Base-by-base conservation (phyloP, 2,888 invertebrate species). In the Dioctria rufipes region DNA sequence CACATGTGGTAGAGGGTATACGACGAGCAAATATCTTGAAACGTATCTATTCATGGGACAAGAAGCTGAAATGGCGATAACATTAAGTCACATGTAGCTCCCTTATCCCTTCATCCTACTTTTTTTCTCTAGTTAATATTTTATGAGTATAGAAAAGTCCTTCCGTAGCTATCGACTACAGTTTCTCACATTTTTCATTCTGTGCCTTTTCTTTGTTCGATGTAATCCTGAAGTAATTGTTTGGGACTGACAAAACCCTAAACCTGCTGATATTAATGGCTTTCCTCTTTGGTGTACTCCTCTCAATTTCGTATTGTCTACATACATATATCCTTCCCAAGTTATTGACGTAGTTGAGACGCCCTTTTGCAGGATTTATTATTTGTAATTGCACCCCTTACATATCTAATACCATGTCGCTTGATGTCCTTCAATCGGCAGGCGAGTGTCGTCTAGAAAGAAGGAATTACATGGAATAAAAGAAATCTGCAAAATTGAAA, bases 161-260 rank as follows among this genome's bases (percentile, higher is more conserved):
- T 11, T 63, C 77, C 61, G 46, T 61, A 77, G 67, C 58, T 25
- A 43, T 79, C 54, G 66, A 58, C n/a, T 79, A 67, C 78, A 79
- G 67, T 79, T 79, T 43, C 54, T 79, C 78, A 79, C 78, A 79
- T 79, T 79, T 79, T 79, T 79, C 78, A 79, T 79, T 66, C 67
- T 79, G 58, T 79, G 66, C 54, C 37, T n/a, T 43, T 54, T 40
- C 66, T 67, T 79, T 79, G 78, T 79, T 79, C 78, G 58, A 54
- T 60, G 67, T 79, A 79, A 69, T 66, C 58, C 67, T 60, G 51
- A 58, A 60, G 79, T 79, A 79, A 79, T 79, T 79, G 79, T 79
- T 67, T 79, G 79, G 67, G 66, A 54, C 78, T 78, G 66, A 78
- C 77, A 77, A 77, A 77, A 77, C 77, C 77, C 49, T 63, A 77